Evolutionary conservation across 2,113 vertebrate species (phyloP), one percentile per base, ranked within the genome.

Genomic region (Rhipidura dahli): DNA sequence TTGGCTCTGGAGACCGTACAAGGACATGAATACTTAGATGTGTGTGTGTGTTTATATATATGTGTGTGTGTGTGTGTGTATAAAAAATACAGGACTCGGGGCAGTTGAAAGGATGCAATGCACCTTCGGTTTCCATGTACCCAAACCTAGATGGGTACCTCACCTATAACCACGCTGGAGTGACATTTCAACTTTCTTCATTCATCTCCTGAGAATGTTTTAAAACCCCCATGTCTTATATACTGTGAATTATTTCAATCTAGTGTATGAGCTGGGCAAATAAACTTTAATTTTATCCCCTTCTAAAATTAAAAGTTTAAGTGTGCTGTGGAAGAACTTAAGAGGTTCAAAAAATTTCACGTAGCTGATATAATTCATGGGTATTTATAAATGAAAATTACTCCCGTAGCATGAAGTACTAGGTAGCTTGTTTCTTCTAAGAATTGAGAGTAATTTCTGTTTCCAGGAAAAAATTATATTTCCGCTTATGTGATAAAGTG

Each of bases 181-280:
- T 3, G 42, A 10, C n/a, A 6, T 11, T 31, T 24, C 6, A 44
- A 15, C 24, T 10, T 26, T 47, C 37, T 30, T 42, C 11, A 11
- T 64, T 54, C 15, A 1, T 27, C 39, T 89, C 21, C 50, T 22
- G 22, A 35, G 22, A 13, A 11, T 28, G 10, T 39, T 39, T 14
- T 39, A 9, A 72, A 18, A 2, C 3, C 5, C 4, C 3, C 4
- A 0, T 35, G 11, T 61, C 39, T 40, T 60, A 17, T 47, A 9
- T 4, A 2, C 11, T 3, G 2, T 20, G 13, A 11, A 10, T 50
- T 16, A 45, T 61, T 73, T 65, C 15, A 1, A 6, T 63, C 23
- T 27, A 15, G 15, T 22, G 18, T 14, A 4, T 19, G 37, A 7
- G 7, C 13, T 18, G 23, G 31, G 28, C 5, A 61, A 45, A 39